Base-by-base conservation (phyloP, 2,888 invertebrate species). In the Rambutsinella grinnellia region DNA sequence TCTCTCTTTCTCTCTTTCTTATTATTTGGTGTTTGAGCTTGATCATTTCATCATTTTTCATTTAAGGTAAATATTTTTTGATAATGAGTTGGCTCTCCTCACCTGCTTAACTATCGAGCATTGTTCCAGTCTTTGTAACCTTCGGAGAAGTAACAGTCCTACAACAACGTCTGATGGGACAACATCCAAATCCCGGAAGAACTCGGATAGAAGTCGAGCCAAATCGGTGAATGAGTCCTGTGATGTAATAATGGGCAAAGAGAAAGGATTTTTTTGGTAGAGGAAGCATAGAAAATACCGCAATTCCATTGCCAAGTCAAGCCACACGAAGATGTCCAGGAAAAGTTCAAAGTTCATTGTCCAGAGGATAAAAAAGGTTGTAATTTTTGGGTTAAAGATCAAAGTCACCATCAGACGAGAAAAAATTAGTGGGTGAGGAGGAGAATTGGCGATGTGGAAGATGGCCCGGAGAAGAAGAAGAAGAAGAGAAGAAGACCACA, bases 131-230 rank as follows among this genome's bases (percentile, higher is more conserved):
- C 93, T 93, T 86, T 95, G 95, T 84, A 93, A 92, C 85, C 93
- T 92, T 70, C 95, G 88, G 67, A 95, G 88, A 60, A 95, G 87
- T 10, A 94, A 92, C 78, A 95, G 87, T 2, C 95, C 95, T 23
- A 94, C 95, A 1, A 95, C 91, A 5, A 95, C 93, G 87, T 95
- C 95, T 51, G 94, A 93, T 1, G 94, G 94, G 21, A 94, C 94
- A 28, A 95, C 94, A 87, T 95, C 79, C 81, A 95, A 87, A 86
- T 95, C 95, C 28, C 94, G 90, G 87, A 95, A 95, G 87, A 94
- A 95, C 85, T 95, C 94, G 76, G 94, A 94, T 79, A 95, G 87
- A 56, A 95, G 87, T 78, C 92, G 89, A 3, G 94, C 94, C 79
- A 95, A 93, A 86, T 95, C 94, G 24, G 93, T 90, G 85, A 95